phyloP scores from a whole-genome alignment of 2,888 invertebrate genomes.

The Lissocephala sabroskyi region DNA sequence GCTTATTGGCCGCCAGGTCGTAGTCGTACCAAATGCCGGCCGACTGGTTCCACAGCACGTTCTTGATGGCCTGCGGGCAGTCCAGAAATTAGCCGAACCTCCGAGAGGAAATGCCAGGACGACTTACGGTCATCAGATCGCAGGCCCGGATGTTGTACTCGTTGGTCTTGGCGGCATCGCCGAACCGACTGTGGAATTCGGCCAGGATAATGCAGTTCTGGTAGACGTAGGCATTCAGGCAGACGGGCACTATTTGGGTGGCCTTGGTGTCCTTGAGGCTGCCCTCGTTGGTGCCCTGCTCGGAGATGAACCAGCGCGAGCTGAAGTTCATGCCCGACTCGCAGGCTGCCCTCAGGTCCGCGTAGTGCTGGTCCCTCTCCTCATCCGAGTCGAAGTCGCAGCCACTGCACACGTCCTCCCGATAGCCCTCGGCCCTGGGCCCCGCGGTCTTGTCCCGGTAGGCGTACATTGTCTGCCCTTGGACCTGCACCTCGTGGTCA shows the following conservation, averaged over 20 bases:
- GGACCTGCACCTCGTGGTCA: slow-evolving; percentile 79
- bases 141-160: slow-evolving; percentile 78
- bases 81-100: too few relatives aligned
- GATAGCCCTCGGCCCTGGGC: slow-evolving; percentile 93
- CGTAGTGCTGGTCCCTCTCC: slow-evolving; percentile 80
- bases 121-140: slow-evolving; percentile 77
- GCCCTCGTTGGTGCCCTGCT: slow-evolving; percentile 80
- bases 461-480: slow-evolving; percentile 80
- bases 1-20: slow-evolving; percentile 78
- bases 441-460: slow-evolving; percentile 84
- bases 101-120: too few relatives aligned
- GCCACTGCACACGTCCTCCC: slow-evolving; percentile 79
- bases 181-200: slow-evolving; percentile 77
- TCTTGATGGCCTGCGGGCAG: slow-evolving; percentile 70
- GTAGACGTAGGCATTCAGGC: slow-evolving; percentile 89
- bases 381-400: slow-evolving; percentile 73
- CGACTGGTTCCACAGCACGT: slow-evolving; percentile 89
- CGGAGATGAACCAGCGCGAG: slow-evolving; percentile 85
- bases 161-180: slow-evolving; percentile 75
- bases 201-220: slow-evolving; percentile 85
- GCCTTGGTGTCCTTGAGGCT: slow-evolving; percentile 82
- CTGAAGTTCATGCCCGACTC: slow-evolving; percentile 98
- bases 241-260: slow-evolving; percentile 89
- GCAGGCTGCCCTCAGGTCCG: slow-evolving; percentile 90
- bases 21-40: slow-evolving; percentile 91